Evolutionary conservation across 1,140 invertebrate genomes (phyloP), one percentile per base, ranked within the genome.

Genomic region (Bombus vancouverensis): DNA sequence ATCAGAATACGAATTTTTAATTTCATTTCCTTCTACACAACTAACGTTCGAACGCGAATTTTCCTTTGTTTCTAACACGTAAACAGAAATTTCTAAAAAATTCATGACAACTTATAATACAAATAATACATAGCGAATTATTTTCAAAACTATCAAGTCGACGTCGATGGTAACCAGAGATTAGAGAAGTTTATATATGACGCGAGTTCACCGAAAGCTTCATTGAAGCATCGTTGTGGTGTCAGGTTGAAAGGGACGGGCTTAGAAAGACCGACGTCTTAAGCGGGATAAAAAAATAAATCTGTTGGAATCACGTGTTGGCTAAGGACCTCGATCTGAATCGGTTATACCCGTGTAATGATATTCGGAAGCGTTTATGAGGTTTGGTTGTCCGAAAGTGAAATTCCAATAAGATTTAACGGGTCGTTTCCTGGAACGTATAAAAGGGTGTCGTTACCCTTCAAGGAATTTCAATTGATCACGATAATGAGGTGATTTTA

Each of bases 231-330:
- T 53, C 44, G 70, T 42, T 47, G 1, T 39, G 39, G 80, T 76
- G 80, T 75, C 72, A 39, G 65, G 75, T 89, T 89, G 81, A 90
- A 89, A 81, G 85, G 32, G 68, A 32, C 85, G 83, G 88, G 89
- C 88, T 89, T 90, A 90, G 53, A 85, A 85, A 90, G 88, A 90
- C 85, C 42, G 85, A 89, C 81, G 88, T 87, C 84, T 87, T 77
- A 81, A 87, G 81, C 72, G 82, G 86, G 82, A 89, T 85, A 85
- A 90, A 89, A 86, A 66, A 80, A 53, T 90, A 90, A 85, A 90
- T 90, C 86, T 87, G 59, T n/a, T 44, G 65, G 88, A 39, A 57
- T 68, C 62, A 47, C 65, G 80, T 47, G 74, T 59, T 47, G 71
- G 59, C n/a, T 18, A 44, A 32, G 79, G 22, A 65, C 34, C 34